phyloP scores from a whole-genome alignment of 2,113 vertebrate species.

The Crotophaga sulcirostris region DNA sequence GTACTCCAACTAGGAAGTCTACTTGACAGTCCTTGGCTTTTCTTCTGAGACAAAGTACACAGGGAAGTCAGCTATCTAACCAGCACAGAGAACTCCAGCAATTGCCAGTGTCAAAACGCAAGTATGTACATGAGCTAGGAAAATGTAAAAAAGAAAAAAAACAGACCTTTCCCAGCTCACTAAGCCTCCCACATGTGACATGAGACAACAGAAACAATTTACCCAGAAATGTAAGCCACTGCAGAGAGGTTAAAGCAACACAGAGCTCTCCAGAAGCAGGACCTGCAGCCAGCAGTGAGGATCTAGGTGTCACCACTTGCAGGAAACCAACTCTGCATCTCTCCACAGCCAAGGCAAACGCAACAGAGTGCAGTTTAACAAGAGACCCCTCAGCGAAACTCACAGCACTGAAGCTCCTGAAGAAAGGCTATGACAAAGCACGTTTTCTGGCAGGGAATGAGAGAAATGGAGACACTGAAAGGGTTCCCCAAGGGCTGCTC shows the following conservation, averaged over 20 bases:
- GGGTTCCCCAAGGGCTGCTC: neutral
- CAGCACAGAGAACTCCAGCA: neutral
- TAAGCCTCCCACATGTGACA: neutral
- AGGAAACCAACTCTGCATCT: neutral
- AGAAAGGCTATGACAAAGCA: neutral
- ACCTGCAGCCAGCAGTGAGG: neutral
- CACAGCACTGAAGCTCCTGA: neutral
- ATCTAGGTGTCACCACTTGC: neutral
- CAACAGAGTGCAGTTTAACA: too few relatives aligned
- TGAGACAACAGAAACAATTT: neutral
- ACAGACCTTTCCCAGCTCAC: neutral
- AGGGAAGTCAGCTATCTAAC: neutral
- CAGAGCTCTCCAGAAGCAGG: neutral
- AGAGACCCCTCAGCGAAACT: neutral
- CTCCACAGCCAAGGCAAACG: neutral
- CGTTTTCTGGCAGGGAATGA: neutral
- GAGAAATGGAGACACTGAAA: fast-evolving
- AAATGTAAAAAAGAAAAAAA: neutral
- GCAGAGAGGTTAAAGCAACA: neutral
- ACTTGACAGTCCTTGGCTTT: neutral
- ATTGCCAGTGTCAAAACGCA: neutral
- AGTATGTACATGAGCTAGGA: neutral
- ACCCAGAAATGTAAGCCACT: neutral
- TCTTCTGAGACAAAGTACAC: neutral
- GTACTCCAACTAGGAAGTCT: neutral